Evolutionary conservation across 2,113 vertebrate species (phyloP).

Genomic region (Pluvialis apricaria): DNA sequence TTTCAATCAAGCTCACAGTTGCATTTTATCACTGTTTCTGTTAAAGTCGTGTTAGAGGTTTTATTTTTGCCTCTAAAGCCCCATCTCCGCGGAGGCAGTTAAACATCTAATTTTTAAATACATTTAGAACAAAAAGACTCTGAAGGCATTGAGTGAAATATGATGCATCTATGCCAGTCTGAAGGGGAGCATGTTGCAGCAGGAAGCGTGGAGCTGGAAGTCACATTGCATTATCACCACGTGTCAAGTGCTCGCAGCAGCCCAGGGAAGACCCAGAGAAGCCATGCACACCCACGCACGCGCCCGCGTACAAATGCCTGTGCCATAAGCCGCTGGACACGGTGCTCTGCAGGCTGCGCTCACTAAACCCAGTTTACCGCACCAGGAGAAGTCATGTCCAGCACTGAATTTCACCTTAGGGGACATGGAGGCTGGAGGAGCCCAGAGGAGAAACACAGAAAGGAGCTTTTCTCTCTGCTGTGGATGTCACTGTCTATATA

Average conservation of each 20-base stretch:
- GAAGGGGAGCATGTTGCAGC: constrained; percentile 24
- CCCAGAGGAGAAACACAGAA: background rate
- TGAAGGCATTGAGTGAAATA: background rate
- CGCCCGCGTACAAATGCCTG: background rate
- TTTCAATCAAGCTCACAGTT: background rate
- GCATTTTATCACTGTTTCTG: background rate
- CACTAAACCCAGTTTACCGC: background rate
- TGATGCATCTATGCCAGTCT: background rate
- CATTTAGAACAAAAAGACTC: background rate
- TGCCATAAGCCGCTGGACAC: background rate
- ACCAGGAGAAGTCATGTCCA: background rate
- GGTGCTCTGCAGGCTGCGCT: background rate
- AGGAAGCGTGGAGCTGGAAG: background rate
- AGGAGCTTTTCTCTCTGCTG: background rate
- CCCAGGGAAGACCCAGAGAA: background rate
- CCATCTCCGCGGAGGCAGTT: background rate
- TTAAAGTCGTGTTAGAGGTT: background rate
- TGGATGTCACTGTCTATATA: background rate
- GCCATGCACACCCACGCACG: background rate
- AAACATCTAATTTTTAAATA: background rate
- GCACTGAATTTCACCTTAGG: background rate
- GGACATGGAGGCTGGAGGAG: background rate
- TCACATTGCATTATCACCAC: background rate
- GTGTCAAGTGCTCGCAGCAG: background rate
- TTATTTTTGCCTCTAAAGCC: background rate